Base-by-base conservation (phyloP, 2,113 vertebrate species). In the Melanostigma gelatinosum region DNA sequence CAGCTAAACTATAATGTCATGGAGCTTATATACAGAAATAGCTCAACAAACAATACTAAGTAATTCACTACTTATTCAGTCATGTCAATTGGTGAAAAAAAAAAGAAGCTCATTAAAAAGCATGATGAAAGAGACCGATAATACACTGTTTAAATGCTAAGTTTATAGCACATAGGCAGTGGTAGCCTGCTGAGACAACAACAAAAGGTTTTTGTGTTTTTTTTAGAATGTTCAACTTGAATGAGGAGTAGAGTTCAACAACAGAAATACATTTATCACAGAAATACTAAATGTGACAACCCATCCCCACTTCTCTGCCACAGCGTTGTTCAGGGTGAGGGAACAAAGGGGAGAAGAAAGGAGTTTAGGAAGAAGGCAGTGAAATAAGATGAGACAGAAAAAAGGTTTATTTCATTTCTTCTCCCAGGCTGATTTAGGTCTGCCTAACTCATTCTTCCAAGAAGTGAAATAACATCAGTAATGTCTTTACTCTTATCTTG, bases 391-490 rank as follows among this genome's bases (percentile, higher is more conserved):
- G 38, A 46, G 7, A 50, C 4, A 38, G 34, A 6, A 67, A 67
- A 83, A 44, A 22, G 60, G 52, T 84, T 83, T 74, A 74, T 78
- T 80, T 82, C 36, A 34, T 71, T 76, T 83, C 48, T 57, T 78
- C 70, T 84, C 68, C 32, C 54, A 42, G 77, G 77, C 83, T 86
- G 84, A 87, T 87, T 89, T 76, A 74, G 10, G 77, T 80, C 74
- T 10, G 70, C 60, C 86, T 61, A 82, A 87, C 88, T 88, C 85
- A 48, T 84, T 93, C 84, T 87, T 83, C 87, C 86, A 83, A 83
- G 65, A 88, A 70, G 75, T 73, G 50, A 91, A 92, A 94, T 93
- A 85, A 85, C 92, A 94, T 93, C 85, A 80, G 82, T 87, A 88
- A 91, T 85, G 84, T 60, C 72, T 92, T 91, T 84, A 34, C 82